Evolutionary conservation across 2,797 vertebrate species (phyloP).

Genomic region (Cossypha heuglini): DNA sequence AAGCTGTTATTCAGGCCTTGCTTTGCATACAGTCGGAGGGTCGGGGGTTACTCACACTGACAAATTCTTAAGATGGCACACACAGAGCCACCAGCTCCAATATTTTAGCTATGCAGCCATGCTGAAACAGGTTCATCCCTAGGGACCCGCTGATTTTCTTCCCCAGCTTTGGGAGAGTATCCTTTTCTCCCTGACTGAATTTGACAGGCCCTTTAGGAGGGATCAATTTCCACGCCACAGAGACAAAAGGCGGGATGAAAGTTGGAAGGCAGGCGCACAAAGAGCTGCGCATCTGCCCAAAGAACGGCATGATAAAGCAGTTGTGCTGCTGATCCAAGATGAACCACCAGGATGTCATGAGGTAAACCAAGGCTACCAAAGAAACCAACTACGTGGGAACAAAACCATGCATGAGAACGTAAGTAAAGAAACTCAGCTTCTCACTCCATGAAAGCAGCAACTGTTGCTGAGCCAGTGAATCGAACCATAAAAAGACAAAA

Average conservation of each 20-base stretch:
- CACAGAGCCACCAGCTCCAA: constrained; percentile 62
- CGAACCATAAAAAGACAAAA: background rate
- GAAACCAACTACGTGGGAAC: background rate
- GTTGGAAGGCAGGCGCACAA: constrained; percentile 7
- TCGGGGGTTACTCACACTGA: constrained; percentile 84
- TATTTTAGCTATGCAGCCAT: constrained; percentile 61
- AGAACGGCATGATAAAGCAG: background rate
- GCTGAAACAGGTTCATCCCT: constrained; percentile 48
- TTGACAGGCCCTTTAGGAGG: constrained; percentile 71
- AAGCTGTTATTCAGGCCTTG: constrained; percentile 75
- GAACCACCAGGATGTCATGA: background rate
- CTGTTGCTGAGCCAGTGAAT: background rate
- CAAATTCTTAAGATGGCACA: constrained; percentile 77
- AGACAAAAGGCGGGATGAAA: constrained; percentile 58
- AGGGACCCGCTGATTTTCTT: background rate
- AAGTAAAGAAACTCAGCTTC: background rate
- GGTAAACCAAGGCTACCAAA: background rate
- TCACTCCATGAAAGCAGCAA: background rate
- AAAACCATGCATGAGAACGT: background rate
- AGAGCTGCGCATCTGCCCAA: background rate
- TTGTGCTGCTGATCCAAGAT: background rate
- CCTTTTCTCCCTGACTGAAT: constrained; percentile 71
- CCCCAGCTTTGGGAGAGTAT: constrained; percentile 71
- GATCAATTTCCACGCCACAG: constrained; percentile 73
- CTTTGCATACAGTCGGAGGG: constrained; percentile 85